Conservation (phyloP, 2,113 vertebrate species). For the Pristiophorus japonicus region DNA sequence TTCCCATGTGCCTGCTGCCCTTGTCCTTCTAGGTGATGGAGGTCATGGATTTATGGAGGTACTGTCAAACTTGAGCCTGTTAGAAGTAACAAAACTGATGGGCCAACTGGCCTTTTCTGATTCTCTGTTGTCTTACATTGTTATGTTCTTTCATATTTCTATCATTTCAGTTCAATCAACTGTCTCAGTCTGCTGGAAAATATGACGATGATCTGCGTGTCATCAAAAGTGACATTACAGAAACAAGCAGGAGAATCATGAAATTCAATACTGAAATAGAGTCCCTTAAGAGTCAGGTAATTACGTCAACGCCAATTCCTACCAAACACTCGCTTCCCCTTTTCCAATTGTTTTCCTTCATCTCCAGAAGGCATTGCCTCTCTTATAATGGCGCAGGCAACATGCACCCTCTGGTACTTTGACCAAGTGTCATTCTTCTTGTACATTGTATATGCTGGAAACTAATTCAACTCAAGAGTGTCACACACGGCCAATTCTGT, state of each 20-base stretch:
- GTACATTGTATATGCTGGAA: background rate
- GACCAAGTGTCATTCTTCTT: background rate
- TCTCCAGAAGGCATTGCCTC: background rate
- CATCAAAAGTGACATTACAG: slow-evolving; percentile 58
- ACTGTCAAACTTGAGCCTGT: background rate
- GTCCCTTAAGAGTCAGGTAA: slow-evolving; percentile 61
- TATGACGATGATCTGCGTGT: slow-evolving; percentile 60
- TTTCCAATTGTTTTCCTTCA: background rate
- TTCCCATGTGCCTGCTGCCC: background rate
- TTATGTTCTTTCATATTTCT: slow-evolving; percentile 16
- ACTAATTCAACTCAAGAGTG: background rate
- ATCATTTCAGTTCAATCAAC: slow-evolving; percentile 56
- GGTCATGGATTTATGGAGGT: background rate
- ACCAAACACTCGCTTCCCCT: background rate
- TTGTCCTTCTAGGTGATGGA: background rate
- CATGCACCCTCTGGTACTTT: background rate
- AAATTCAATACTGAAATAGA: slow-evolving; percentile 64
- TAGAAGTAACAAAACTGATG: background rate
- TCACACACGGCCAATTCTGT: background rate
- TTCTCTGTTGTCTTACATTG: background rate
- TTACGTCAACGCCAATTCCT: background rate
- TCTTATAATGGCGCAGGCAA: background rate
- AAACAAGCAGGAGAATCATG: slow-evolving; percentile 60
- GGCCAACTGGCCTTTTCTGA: background rate
- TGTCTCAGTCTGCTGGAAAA: slow-evolving; percentile 60